Evolutionary conservation across 1,140 invertebrate genomes (phyloP).

Genomic region (Pollicipes pollicipes): DNA sequence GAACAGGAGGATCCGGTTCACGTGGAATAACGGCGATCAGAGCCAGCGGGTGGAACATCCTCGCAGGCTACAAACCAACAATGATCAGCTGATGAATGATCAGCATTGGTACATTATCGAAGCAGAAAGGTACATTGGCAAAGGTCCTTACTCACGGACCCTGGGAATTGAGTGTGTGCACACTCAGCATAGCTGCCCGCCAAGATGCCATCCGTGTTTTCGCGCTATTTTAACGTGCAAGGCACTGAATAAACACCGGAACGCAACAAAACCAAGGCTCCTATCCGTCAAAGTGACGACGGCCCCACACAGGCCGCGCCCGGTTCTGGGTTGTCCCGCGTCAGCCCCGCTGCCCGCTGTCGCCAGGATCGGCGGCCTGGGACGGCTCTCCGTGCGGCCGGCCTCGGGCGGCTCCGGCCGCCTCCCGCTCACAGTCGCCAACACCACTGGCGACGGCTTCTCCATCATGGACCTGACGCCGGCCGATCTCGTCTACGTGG

Average conservation of each 20-base stretch:
- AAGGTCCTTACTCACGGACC: not conserved
- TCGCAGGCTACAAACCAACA: conserved; percentile 31
- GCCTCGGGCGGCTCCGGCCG: conserved; percentile 15
- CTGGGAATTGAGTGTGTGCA: no score
- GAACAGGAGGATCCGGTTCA: conserved; percentile 48
- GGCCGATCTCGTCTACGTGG: not conserved
- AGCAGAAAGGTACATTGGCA: conserved; percentile 36
- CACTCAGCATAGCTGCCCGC: no score
- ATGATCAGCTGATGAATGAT: conserved; percentile 38
- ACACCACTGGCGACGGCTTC: not conserved
- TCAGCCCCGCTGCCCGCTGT: no score
- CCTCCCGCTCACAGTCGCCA: not conserved
- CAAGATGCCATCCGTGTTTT: no score
- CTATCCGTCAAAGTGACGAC: no score
- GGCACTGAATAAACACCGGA: no score
- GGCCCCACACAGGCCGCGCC: no score
- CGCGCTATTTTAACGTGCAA: no score
- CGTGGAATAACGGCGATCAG: conserved; percentile 58
- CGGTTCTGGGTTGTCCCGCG: no score
- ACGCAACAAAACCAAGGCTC: no score
- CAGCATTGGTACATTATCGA: conserved; percentile 53
- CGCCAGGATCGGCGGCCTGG: conserved; percentile 35
- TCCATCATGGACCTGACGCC: conserved; percentile 17
- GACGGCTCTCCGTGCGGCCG: conserved; percentile 35
- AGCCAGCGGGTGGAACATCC: conserved; percentile 43